phyloP scores from a whole-genome alignment of 1,140 invertebrate species.

The Drosophila chauvacae region DNA sequence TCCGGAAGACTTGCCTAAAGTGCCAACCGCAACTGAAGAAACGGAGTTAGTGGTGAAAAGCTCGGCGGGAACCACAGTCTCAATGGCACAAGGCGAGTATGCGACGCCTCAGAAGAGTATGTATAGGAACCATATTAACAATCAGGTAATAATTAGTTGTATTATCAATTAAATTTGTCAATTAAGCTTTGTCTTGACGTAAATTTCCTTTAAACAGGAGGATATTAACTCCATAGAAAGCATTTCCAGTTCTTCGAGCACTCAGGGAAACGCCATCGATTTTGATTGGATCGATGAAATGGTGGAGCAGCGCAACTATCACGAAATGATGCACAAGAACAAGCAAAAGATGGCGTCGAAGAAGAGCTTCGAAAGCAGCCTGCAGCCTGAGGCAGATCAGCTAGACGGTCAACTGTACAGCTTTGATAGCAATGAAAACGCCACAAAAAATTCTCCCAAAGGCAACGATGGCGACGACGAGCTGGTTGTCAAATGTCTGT shows the following conservation, averaged over 20 bases:
- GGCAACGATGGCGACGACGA: slow-evolving; percentile 66
- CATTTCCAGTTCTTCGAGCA: slow-evolving; percentile 56
- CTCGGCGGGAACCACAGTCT: slow-evolving; percentile 58
- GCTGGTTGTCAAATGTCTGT: slow-evolving; percentile 82
- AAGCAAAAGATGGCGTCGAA: slow-evolving; percentile 69
- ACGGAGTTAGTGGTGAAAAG: slow-evolving; percentile 52
- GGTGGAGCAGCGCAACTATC: slow-evolving; percentile 60
- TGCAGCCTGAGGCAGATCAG: slow-evolving; percentile 50
- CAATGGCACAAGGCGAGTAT: slow-evolving; percentile 40
- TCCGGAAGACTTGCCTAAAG: slow-evolving; percentile 55
- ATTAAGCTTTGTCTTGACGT: not conserved
- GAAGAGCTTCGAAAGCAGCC: slow-evolving; percentile 32
- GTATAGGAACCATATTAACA: slow-evolving; percentile 67
- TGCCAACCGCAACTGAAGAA: slow-evolving; percentile 26
- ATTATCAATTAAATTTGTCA: not conserved
- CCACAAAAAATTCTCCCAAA: slow-evolving; percentile 27
- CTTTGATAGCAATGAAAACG: slow-evolving; percentile 26
- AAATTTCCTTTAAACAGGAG: slow-evolving; percentile 42
- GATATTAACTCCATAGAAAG: slow-evolving; percentile 82
- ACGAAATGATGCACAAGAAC: slow-evolving; percentile 66
- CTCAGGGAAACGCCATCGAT: slow-evolving; percentile 35
- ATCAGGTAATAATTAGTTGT: slow-evolving; percentile 29
- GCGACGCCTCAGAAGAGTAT: slow-evolving; percentile 40
- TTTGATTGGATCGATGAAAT: slow-evolving; percentile 75
- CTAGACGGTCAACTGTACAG: slow-evolving; percentile 57